Evolutionary conservation across 2,113 vertebrate species (phyloP).

Genomic region (Erythrocercus mccallii): DNA sequence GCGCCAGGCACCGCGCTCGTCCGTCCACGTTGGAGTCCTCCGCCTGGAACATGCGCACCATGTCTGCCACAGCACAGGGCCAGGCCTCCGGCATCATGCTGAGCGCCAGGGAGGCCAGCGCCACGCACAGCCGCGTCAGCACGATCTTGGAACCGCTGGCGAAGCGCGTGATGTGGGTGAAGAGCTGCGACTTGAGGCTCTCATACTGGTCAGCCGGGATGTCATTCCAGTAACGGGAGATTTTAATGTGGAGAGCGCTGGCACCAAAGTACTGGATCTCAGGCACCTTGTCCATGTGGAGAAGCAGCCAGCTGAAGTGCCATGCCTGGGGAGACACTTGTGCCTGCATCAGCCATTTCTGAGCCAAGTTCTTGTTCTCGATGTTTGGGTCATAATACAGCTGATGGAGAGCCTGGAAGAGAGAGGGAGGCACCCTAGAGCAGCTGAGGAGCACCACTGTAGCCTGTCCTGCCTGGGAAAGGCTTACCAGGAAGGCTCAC

Average conservation of each 20-base stretch:
- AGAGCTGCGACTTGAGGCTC: conserved; percentile 93
- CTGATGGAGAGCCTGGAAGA: conserved; percentile 91
- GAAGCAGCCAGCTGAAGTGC: conserved; percentile 97
- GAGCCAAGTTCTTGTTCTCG: conserved; percentile 98
- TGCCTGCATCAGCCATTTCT: conserved; percentile 99
- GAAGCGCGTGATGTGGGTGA: conserved; percentile 94
- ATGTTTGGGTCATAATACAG: conserved; percentile 99
- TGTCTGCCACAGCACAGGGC: conserved; percentile 94
- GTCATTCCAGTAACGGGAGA: conserved; percentile 97
- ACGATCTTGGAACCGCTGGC: conserved; percentile 97
- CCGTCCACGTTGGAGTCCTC: conserved; percentile 92
- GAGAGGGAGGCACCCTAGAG: conserved; percentile 42
- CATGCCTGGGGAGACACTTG: conserved; percentile 98
- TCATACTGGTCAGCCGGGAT: conserved; percentile 97
- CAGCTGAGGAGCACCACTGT: background rate
- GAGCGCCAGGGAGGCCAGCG: conserved; percentile 92
- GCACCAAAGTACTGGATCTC: conserved; percentile 99
- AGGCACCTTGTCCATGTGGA: conserved; percentile 94
- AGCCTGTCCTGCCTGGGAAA: background rate
- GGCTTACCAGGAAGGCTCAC: background rate
- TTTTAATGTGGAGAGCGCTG: conserved; percentile 97
- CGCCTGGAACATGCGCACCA: conserved; percentile 96
- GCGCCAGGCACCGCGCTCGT: conserved; percentile 89
- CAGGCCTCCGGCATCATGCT: conserved; percentile 98
- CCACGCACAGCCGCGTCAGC: conserved; percentile 95